A percentile compares a stretch with the other conserved stretches of the same genome.
phyloP scores from a whole-genome alignment of 2,113 vertebrate species.

The Phalacrocorax carbo region DNA sequence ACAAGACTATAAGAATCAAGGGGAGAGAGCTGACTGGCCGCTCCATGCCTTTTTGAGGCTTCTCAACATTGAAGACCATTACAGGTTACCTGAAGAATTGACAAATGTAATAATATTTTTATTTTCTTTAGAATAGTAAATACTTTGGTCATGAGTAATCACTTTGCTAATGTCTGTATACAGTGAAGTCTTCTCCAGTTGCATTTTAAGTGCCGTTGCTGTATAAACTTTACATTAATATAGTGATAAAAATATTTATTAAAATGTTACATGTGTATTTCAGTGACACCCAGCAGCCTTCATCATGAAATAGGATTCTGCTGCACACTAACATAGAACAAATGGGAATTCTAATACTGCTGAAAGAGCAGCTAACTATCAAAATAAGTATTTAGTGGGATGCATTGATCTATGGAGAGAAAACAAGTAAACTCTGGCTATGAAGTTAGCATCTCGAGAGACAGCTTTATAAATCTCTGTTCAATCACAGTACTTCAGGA shows the following conservation, averaged over 20 bases:
- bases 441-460: neutral
- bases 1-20: neutral
- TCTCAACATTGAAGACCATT: neutral
- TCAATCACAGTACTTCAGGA: neutral
- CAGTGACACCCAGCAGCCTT: neutral
- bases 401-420: neutral
- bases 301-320: neutral
- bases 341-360: neutral
- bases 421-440: neutral
- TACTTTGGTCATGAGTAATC: neutral
- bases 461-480: neutral
- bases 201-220: neutral
- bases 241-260: neutral
- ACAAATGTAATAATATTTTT: neutral
- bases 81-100: neutral
- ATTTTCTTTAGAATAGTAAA: neutral
- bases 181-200: neutral
- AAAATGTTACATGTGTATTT: neutral
- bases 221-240: neutral
- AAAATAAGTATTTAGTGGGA: neutral
- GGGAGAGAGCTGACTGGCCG: neutral
- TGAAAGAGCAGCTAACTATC: neutral
- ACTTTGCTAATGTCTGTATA: neutral
- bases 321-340: neutral
- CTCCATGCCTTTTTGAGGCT: neutral